phyloP scores from a whole-genome alignment of 1,140 invertebrate species.

The Episyrphus balteatus region DNA sequence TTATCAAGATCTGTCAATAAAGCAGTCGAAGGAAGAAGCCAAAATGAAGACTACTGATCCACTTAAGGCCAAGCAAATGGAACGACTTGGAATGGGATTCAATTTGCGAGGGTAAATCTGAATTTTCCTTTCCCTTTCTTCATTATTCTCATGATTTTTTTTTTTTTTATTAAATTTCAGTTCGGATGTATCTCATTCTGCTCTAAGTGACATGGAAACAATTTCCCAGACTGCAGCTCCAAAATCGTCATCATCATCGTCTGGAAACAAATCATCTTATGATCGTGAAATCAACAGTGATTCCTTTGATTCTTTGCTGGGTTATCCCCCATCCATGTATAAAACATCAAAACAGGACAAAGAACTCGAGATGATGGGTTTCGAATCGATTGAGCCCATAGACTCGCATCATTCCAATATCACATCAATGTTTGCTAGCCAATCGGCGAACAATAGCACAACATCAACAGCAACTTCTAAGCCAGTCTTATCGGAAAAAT shows the following conservation, averaged over 20 bases:
- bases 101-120: constrained; percentile 18
- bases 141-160: not conserved
- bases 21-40: constrained; percentile 69
- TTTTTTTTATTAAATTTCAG: constrained; percentile 7
- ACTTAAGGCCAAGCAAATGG: constrained; percentile 79
- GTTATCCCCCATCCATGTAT: constrained; percentile 29
- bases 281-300: not conserved
- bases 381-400: constrained; percentile 34
- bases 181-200: constrained; percentile 77
- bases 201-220: constrained; percentile 81
- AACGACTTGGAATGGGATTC: constrained; percentile 82
- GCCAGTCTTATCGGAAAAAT: not conserved
- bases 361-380: constrained; percentile 31
- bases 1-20: constrained; percentile 73
- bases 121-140: constrained; percentile 31
- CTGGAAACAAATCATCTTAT: not conserved
- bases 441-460: not conserved
- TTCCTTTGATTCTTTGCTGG: constrained; percentile 30
- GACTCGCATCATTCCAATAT: constrained; percentile 27
- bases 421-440: constrained; percentile 27
- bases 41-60: constrained; percentile 66
- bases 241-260: constrained; percentile 12
- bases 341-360: constrained; percentile 24
- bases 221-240: constrained; percentile 62
- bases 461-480: not conserved